These are phyloP conservation scores for Hylomyscus alleni DNA, from an alignment of 2,797 vertebrate species.

Conservation along the genomic window DNA sequence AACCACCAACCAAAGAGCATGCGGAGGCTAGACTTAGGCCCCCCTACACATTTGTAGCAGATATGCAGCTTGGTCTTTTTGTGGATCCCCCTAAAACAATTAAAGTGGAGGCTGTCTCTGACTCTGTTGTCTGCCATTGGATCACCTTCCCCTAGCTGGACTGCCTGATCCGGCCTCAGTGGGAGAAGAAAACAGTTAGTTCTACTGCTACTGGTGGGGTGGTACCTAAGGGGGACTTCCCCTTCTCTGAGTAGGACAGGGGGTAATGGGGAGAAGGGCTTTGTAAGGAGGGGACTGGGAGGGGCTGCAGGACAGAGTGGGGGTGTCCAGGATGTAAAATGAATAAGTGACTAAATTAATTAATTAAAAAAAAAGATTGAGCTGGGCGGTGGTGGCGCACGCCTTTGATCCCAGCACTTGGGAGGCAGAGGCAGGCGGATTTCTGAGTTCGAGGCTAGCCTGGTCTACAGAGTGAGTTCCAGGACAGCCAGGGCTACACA, in stretches of 20 bases:
- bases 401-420: too few relatives aligned
- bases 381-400: too few relatives aligned
- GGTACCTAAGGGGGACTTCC: not conserved
- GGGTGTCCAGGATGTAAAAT: not conserved
- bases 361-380: too few relatives aligned
- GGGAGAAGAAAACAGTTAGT: not conserved
- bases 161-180: not conserved
- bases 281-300: not conserved
- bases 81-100: not conserved
- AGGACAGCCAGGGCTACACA: too few relatives aligned
- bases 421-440: too few relatives aligned
- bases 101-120: not conserved
- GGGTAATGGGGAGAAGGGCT: not conserved
- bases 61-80: not conserved
- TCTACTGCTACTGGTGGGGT: not conserved
- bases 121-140: not conserved
- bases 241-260: not conserved
- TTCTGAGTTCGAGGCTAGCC: too few relatives aligned
- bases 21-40: not conserved
- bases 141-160: not conserved
- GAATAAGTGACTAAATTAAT: not conserved
- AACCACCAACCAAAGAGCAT: not conserved
- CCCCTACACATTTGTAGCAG: not conserved
- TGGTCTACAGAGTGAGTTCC: too few relatives aligned
- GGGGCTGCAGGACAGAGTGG: not conserved